phyloP scores from a whole-genome alignment of 2,888 invertebrate species.

The Stictocephala bisonia region DNA sequence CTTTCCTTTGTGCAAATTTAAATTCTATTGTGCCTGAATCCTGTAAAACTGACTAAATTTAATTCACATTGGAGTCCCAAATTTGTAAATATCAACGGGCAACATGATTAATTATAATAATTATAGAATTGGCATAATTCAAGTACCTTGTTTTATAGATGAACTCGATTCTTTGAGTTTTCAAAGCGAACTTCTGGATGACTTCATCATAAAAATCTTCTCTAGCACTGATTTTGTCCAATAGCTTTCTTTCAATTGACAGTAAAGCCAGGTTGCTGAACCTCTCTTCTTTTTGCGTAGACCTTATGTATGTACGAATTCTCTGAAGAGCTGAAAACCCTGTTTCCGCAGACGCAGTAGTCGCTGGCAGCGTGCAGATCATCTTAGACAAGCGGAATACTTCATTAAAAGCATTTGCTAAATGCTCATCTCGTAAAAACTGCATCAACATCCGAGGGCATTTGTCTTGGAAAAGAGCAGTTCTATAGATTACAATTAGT shows the following conservation, averaged over 20 bases:
- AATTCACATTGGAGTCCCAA: too few relatives aligned
- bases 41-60: too few relatives aligned
- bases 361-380: background rate
- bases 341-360: conserved; percentile 6
- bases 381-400: background rate
- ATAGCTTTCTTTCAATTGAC: background rate
- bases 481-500: background rate
- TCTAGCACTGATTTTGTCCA: background rate
- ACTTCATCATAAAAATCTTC: background rate
- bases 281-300: background rate
- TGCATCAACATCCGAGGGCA: background rate
- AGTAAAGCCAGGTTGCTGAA: background rate
- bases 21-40: too few relatives aligned
- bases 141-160: too few relatives aligned
- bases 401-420: background rate
- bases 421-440: conserved; percentile 4
- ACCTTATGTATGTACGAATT: background rate
- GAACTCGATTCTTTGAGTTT: too few relatives aligned
- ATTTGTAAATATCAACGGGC: too few relatives aligned
- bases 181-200: too few relatives aligned
- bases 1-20: too few relatives aligned
- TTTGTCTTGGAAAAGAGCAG: background rate
- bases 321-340: conserved; percentile 3
- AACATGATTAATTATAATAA: too few relatives aligned
- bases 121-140: too few relatives aligned